Evolutionary conservation across 1,140 invertebrate genomes (phyloP).

Genomic region (Lineus longissimus): DNA sequence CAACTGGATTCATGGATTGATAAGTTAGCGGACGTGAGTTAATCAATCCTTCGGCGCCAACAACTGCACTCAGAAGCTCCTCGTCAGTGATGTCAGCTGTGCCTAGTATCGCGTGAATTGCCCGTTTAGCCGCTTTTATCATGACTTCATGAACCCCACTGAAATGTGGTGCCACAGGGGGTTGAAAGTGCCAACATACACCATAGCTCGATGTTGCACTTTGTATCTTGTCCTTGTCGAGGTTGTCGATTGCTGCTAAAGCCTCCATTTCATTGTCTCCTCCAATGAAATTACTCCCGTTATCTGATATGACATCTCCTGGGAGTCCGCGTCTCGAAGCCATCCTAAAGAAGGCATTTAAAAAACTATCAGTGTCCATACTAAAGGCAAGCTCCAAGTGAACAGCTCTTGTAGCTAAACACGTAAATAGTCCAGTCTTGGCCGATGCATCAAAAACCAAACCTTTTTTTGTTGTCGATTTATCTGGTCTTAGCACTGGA

Average conservation of each 20-base stretch:
- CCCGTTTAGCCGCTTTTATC: slow-evolving; percentile 14
- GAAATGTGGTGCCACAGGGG: slow-evolving; percentile 16
- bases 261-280: slow-evolving; percentile 10
- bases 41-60: slow-evolving; percentile 23
- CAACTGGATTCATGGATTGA: slow-evolving; percentile 29
- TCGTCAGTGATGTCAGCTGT: slow-evolving; percentile 5
- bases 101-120: slow-evolving; percentile 3
- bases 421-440: slow-evolving; percentile 16
- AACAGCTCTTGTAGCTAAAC: slow-evolving; percentile 17
- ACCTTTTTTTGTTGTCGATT: slow-evolving; percentile 18
- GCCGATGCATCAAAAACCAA: slow-evolving; percentile 14
- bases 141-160: slow-evolving; percentile 14
- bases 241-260: background rate
- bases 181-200: background rate
- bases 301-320: slow-evolving; percentile 13
- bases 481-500: slow-evolving; percentile 11
- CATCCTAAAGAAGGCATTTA: slow-evolving; percentile 11
- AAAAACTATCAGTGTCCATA: slow-evolving; percentile 16
- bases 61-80: slow-evolving; percentile 20
- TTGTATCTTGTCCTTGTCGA: background rate
- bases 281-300: slow-evolving; percentile 20
- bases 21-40: slow-evolving; percentile 31
- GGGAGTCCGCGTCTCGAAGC: slow-evolving; percentile 12
- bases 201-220: background rate
- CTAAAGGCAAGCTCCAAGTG: slow-evolving; percentile 13